Evolutionary conservation across 2,797 vertebrate genomes (phyloP).

Genomic region (Triplophysa yarkandensis): DNA sequence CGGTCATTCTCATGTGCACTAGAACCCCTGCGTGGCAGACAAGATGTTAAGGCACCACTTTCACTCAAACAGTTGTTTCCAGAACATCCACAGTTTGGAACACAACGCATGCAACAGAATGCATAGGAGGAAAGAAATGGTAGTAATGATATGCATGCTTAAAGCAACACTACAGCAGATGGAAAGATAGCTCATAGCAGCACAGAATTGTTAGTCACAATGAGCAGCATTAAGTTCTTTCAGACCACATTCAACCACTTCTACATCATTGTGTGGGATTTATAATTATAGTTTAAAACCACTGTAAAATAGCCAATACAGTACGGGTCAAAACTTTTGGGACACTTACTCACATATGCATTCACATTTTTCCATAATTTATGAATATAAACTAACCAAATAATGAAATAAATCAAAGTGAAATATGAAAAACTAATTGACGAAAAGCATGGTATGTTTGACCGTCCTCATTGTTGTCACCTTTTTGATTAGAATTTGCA

Average conservation of each 20-base stretch:
- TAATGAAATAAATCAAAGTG: no score
- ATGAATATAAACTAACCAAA: no score
- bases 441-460: no score
- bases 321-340: no score
- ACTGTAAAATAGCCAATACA: not conserved
- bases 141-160: conserved; percentile 40
- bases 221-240: conserved; percentile 18
- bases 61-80: not conserved
- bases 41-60: not conserved
- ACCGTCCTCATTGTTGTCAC: no score
- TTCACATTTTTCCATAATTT: no score
- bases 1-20: conserved; percentile 95
- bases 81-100: not conserved
- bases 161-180: conserved; percentile 30
- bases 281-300: not conserved
- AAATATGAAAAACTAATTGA: no score
- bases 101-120: not conserved
- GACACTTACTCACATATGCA: no score
- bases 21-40: conserved; percentile 79
- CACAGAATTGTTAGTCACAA: conserved; percentile 38
- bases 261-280: not conserved
- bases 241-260: not conserved
- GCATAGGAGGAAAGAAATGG: not conserved
- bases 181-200: conserved; percentile 62
- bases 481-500: no score